These are phyloP conservation scores for Bradysia coprophila DNA, from an alignment of 1,140 invertebrate species.

Conservation along the genomic window DNA sequence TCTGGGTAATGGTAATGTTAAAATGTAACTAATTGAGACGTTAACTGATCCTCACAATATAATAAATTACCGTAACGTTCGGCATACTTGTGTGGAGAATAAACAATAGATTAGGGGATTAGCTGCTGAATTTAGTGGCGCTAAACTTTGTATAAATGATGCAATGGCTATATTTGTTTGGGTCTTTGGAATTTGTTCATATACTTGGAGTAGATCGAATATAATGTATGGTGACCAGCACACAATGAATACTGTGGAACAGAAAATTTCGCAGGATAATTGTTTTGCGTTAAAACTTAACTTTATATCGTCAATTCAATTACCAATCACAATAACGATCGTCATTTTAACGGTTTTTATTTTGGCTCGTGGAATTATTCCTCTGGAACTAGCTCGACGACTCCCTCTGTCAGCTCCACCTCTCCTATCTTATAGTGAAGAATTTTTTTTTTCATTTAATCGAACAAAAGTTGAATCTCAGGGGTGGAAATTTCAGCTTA, in stretches of 20 bases:
- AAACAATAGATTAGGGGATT: constrained; percentile 92
- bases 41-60: too few relatives aligned
- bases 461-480: too few relatives aligned
- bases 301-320: too few relatives aligned
- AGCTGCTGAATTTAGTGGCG: constrained; percentile 82
- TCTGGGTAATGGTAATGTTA: constrained; percentile 11
- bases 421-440: constrained; percentile 11
- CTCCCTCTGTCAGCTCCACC: constrained; percentile 32
- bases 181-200: constrained; percentile 59
- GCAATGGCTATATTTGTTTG: constrained; percentile 68
- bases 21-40: too few relatives aligned
- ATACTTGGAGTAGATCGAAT: constrained; percentile 84
- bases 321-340: constrained; percentile 84
- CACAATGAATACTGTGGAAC: constrained; percentile 72
- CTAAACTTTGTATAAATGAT: constrained; percentile 83
- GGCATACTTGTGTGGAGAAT: constrained; percentile 77
- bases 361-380: constrained; percentile 83
- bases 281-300: too few relatives aligned
- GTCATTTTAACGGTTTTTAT: constrained; percentile 98
- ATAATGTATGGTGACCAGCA: constrained; percentile 94
- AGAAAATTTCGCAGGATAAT: constrained; percentile 9
- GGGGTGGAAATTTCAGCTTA: too few relatives aligned
- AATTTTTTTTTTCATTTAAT: too few relatives aligned
- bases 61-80: constrained; percentile 73
- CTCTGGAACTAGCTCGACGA: constrained; percentile 54